phyloP scores from a whole-genome alignment of 2,113 vertebrate genomes.

The Dendrocopos noguchii region DNA sequence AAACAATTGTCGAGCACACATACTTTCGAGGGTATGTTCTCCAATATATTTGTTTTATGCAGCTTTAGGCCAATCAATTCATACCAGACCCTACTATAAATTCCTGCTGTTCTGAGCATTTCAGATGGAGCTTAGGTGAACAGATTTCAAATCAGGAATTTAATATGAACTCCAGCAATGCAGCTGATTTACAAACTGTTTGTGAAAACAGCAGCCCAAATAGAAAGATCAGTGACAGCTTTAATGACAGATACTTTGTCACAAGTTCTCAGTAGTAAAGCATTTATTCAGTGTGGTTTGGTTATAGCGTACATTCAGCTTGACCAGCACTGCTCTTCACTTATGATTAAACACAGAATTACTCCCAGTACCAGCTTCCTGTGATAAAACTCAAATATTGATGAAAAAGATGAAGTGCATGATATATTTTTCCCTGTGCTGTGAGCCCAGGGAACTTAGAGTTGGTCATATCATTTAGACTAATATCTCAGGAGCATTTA shows the following conservation, averaged over 20 bases:
- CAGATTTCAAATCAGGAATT: background rate
- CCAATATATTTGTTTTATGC: background rate
- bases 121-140: background rate
- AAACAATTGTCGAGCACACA: background rate
- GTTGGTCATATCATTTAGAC: background rate
- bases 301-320: background rate
- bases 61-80: background rate
- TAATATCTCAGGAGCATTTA: conserved; percentile 7
- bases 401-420: background rate
- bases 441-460: background rate
- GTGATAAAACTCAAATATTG: background rate
- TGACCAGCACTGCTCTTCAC: background rate
- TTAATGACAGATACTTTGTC: background rate
- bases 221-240: background rate
- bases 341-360: background rate
- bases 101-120: background rate
- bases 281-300: background rate
- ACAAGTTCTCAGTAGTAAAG: background rate
- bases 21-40: background rate
- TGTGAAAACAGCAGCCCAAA: background rate
- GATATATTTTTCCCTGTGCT: background rate
- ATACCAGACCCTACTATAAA: background rate
- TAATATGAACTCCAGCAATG: background rate
- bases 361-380: background rate
- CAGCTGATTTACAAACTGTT: background rate